Base-by-base conservation (phyloP, 2,113 vertebrate genomes). In the Erythrocercus mccallii region DNA sequence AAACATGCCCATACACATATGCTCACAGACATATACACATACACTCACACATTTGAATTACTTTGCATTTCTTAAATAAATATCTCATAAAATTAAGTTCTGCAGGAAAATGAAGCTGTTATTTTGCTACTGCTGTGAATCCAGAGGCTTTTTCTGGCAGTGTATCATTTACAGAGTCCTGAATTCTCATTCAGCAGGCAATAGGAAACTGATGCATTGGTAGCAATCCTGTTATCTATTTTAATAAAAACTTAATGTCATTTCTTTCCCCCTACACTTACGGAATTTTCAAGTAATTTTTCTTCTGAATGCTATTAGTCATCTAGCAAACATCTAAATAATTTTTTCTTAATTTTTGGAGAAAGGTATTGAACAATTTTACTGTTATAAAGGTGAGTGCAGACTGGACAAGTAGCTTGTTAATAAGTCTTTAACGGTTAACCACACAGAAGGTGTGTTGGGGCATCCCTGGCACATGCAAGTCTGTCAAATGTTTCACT, bases 211-310 rank as follows among this genome's bases (percentile, higher is more conserved):
- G 64, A 88, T 90, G 54, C 27, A 58, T 90, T 86, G 97, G 97
- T 98, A 98, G 45, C 61, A 91, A 88, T 96, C 74, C 72, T 96
- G 89, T 95, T 98, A 98, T 92, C 96, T 96, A 44, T 95, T 97
- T 97, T 97, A 97, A 97, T 97, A 98, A 98, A 98, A 97, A 94
- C 70, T 86, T 98, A 96, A 96, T 97, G 89, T 96, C 81, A 68
- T 97, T 96, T 96, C 73, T 96, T 97, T 82, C 25, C 51, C 50
- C n/a, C 44, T 94, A 79, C 25, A 44, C 66, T 79, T 72, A 81
- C 15, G 81, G 87, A 94, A 89, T 92, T 80, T 90, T 66, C 16
- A 88, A 86, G 54, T 71, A 40, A 70, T 93, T 94, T 90, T 17
- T 95, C 94, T 70, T 24, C 42, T 88, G 47, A 78, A 88, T 88